Evolutionary conservation across 2,888 invertebrate species (phyloP), one percentile per base, ranked within the genome.

Genomic region (Lasioglossum figueresi): DNA sequence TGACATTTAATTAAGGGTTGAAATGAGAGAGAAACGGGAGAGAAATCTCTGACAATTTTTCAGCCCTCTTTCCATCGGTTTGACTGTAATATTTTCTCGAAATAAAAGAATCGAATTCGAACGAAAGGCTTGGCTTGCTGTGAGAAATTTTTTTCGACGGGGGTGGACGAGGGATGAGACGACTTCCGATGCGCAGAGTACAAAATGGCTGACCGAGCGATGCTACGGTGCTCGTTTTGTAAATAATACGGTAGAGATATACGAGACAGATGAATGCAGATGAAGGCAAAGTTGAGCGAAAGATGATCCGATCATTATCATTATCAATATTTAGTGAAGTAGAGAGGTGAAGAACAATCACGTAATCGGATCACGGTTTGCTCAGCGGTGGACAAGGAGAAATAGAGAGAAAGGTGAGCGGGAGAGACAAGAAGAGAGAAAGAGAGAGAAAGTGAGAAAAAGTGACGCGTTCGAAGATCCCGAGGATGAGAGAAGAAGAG

Each of bases 161-260:
- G 48, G 23, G 2, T 48, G 48, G 2, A 8, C 48, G 2, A 16
- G 5, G 37, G 48, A 14, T 37, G 63, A 3, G 19, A 37, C 37
- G 40, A 37, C 43, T 19, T 48, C 14, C n/a, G 37, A 37, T 23
- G n/a, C 37, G n/a, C 63, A 48, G 77, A 83, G 81, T 78, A 87
- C 82, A 73, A 80, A 76, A 79, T 85, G 83, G 90, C 91, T 91
- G 90, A 88, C 88, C 88, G 85, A 88, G 81, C 84, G 79, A 79
- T 74, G 72, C 80, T 84, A 84, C 79, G 74, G 86, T 90, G 90
- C 90, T 86, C 83, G 80, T 88, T 45, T 77, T 80, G 71, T 82
- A 84, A 72, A 87, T 48, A 68, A 34, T 75, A 76, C 66, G 76
- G 73, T 27, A 48, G 19, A 45, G 37, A 76, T n/a, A 23, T 66